These are phyloP conservation scores for Beaufortia kweichowensis DNA, from an alignment of 2,113 vertebrate species.

Conservation along the genomic window DNA sequence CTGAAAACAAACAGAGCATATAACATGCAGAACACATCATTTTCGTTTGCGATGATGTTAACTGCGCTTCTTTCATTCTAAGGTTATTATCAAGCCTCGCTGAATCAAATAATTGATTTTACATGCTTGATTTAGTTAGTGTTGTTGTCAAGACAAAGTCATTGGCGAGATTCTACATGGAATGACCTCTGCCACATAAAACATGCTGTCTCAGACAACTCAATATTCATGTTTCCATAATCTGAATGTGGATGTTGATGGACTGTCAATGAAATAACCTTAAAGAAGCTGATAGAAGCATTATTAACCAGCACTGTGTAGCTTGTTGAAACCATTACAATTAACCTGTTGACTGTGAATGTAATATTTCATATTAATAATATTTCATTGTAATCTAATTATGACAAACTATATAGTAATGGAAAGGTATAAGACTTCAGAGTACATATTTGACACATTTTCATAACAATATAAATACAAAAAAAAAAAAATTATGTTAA, in stretches of 20 bases:
- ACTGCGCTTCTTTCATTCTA: background rate
- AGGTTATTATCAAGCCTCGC: conserved; percentile 53
- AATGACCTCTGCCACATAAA: background rate
- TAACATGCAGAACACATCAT: background rate
- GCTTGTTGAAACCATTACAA: conserved; percentile 35
- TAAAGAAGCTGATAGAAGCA: conserved; percentile 46
- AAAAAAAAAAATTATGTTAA: too few relatives aligned
- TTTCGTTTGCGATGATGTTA: background rate
- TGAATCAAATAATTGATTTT: conserved; percentile 63
- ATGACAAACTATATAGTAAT: too few relatives aligned
- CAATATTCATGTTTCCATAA: conserved; percentile 63
- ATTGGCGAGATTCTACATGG: conserved; percentile 53
- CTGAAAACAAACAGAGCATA: conserved; percentile 17
- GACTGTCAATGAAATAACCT: conserved; percentile 55
- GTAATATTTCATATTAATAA: too few relatives aligned
- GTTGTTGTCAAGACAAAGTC: conserved; percentile 64
- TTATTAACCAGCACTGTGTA: conserved; percentile 39
- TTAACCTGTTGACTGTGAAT: too few relatives aligned
- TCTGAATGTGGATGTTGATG: conserved; percentile 56
- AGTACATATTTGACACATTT: too few relatives aligned
- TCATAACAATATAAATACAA: too few relatives aligned
- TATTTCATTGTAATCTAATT: too few relatives aligned
- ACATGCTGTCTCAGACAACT: background rate
- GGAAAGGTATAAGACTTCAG: too few relatives aligned
- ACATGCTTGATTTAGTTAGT: conserved; percentile 60